phyloP scores from a whole-genome alignment of 2,888 invertebrate genomes.

The Melangyna quadrimaculata region DNA sequence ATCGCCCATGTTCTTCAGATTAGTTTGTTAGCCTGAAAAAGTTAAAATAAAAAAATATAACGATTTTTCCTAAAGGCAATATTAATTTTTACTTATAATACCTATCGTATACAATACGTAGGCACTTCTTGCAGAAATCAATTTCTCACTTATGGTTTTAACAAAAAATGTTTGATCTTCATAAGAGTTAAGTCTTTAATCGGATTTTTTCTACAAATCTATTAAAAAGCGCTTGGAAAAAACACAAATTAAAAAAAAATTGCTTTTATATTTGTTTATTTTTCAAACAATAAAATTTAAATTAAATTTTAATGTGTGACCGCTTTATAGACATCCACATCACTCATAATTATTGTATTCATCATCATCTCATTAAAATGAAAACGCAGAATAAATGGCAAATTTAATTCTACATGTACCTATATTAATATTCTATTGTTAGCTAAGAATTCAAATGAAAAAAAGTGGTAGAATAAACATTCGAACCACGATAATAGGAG shows the following conservation, averaged over 20 bases:
- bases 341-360: conserved; percentile 9
- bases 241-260: neutral
- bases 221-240: conserved; percentile 7
- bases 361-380: conserved; percentile 22
- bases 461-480: neutral
- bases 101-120: neutral
- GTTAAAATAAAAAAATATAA: neutral
- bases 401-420: neutral
- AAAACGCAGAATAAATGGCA: conserved; percentile 1
- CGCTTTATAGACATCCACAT: conserved; percentile 5
- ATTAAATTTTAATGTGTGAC: conserved; percentile 8
- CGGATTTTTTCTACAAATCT: neutral
- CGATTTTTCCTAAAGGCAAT: neutral
- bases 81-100: neutral
- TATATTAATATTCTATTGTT: conserved; percentile 5
- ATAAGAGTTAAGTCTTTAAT: neutral
- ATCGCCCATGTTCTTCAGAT: too few species aligned
- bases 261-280: neutral
- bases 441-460: neutral
- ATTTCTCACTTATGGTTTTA: neutral
- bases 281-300: neutral
- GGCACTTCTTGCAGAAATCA: neutral
- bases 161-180: neutral
- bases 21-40: neutral
- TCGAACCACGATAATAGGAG: neutral